A percentile compares a stretch with the other conserved stretches of the same genome.
Evolutionary conservation across 2,113 vertebrate genomes (phyloP).

Genomic region (Orycteropus afer): DNA sequence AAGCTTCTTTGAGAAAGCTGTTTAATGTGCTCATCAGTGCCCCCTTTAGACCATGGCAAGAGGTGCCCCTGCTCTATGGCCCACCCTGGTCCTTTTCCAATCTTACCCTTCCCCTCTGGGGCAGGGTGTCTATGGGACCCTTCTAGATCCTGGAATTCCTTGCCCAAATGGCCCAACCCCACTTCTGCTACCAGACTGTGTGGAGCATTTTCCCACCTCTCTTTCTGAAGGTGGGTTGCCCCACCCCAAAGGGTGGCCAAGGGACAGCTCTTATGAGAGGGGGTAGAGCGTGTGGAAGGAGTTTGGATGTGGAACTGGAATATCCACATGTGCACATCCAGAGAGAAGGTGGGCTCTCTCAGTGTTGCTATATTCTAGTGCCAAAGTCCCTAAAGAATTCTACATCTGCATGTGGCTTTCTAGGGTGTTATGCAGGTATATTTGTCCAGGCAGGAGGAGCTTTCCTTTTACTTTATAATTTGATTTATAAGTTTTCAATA

Average conservation of each 20-base stretch:
- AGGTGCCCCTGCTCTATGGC: not conserved
- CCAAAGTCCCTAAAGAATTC: not conserved
- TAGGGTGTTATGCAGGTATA: not conserved
- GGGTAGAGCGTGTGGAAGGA: not conserved
- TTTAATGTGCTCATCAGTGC: not conserved
- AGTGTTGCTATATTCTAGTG: not conserved
- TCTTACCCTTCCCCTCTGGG: not conserved
- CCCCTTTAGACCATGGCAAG: not conserved
- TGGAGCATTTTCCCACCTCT: not conserved
- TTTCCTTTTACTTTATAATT: too few species aligned
- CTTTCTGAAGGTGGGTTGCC: not conserved
- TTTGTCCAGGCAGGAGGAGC: not conserved
- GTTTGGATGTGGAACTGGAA: not conserved
- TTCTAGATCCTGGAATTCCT: not conserved
- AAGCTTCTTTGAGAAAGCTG: not conserved
- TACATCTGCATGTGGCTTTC: not conserved
- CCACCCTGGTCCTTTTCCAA: not conserved
- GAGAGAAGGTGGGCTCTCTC: not conserved
- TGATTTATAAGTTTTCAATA: conserved; percentile 39
- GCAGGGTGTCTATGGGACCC: not conserved
- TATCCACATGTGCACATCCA: not conserved
- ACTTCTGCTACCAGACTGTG: not conserved
- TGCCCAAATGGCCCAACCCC: not conserved
- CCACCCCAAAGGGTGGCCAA: not conserved
- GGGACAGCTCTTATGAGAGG: not conserved